Evolutionary conservation across 1,140 invertebrate genomes (phyloP).

Genomic region (Plodia interpunctella): DNA sequence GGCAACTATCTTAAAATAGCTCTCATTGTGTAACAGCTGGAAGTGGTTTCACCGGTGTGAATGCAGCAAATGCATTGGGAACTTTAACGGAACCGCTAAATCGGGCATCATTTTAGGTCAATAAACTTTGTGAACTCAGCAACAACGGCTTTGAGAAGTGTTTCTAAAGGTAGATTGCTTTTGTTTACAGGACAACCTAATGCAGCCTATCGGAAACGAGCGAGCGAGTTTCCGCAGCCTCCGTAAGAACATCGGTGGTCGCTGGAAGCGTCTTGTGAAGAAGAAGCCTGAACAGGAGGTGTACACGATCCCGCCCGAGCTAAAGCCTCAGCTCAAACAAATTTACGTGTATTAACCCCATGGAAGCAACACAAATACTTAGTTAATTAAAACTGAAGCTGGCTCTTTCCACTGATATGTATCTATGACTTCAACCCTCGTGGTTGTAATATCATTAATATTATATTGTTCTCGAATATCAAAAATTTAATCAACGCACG

Average conservation of each 20-base stretch:
- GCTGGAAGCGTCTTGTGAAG: conserved; percentile 88
- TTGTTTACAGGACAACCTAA: conserved; percentile 84
- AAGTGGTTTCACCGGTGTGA: conserved; percentile 42
- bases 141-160: conserved; percentile 12
- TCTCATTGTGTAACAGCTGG: conserved; percentile 48
- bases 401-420: conserved; percentile 52
- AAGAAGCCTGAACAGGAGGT: conserved; percentile 87
- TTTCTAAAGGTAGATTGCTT: conserved; percentile 41
- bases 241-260: conserved; percentile 88
- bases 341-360: conserved; percentile 89
- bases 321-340: conserved; percentile 91
- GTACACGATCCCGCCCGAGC: conserved; percentile 90
- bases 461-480: conserved; percentile 64
- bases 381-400: conserved; percentile 51
- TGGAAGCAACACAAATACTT: conserved; percentile 26
- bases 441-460: conserved; percentile 52
- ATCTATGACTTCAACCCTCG: conserved; percentile 47
- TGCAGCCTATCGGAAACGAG: conserved; percentile 84
- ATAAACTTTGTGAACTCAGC: conserved; percentile 29
- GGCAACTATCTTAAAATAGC: conserved; percentile 52
- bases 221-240: conserved; percentile 87
- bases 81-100: conserved; percentile 53
- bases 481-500: conserved; percentile 51
- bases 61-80: conserved; percentile 50
- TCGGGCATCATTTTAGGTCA: conserved; percentile 38